phyloP scores from a whole-genome alignment of 2,888 invertebrate genomes.

The Artemia sinica region DNA sequence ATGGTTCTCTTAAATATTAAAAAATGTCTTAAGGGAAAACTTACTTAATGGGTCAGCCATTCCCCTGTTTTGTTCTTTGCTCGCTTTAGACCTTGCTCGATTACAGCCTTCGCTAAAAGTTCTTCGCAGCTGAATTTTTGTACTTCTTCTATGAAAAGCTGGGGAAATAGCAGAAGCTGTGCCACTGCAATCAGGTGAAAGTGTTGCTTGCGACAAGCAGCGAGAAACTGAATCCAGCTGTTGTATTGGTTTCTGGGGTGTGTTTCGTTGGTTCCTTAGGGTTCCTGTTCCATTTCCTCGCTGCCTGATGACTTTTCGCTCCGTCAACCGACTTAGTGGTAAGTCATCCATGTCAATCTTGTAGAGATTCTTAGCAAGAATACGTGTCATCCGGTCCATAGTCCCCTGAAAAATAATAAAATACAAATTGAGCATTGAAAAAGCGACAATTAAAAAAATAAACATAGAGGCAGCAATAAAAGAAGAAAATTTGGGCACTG shows the following conservation, averaged over 20 bases:
- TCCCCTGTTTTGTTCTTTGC: neutral
- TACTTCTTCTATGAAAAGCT: conserved; percentile 33
- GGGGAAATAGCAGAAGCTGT: conserved; percentile 21
- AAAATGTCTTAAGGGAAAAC: neutral
- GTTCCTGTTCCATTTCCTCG: conserved; percentile 31
- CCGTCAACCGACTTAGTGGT: conserved; percentile 56
- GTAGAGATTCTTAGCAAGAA: conserved; percentile 85
- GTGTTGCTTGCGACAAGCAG: conserved; percentile 8
- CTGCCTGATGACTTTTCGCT: conserved; percentile 54
- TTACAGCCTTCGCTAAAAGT: neutral
- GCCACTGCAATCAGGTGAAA: conserved; percentile 19
- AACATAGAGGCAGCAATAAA: neutral
- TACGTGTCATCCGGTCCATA: conserved; percentile 87
- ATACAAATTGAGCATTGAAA: neutral
- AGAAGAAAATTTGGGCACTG: neutral
- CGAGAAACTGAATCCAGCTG: neutral
- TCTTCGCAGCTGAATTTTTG: conserved; percentile 34
- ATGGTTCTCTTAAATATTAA: too few relatives aligned
- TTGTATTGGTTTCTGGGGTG: conserved; percentile 13
- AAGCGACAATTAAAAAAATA: neutral
- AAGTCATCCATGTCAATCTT: conserved; percentile 75
- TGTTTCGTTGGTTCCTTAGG: conserved; percentile 13
- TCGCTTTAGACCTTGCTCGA: neutral
- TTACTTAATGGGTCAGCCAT: conserved; percentile 11
- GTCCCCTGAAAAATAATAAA: conserved; percentile 49